A percentile compares a stretch with the other conserved stretches of the same genome.
Conservation (phyloP, 2,797 vertebrate genomes). For the Chrysocyon brachyurus region DNA sequence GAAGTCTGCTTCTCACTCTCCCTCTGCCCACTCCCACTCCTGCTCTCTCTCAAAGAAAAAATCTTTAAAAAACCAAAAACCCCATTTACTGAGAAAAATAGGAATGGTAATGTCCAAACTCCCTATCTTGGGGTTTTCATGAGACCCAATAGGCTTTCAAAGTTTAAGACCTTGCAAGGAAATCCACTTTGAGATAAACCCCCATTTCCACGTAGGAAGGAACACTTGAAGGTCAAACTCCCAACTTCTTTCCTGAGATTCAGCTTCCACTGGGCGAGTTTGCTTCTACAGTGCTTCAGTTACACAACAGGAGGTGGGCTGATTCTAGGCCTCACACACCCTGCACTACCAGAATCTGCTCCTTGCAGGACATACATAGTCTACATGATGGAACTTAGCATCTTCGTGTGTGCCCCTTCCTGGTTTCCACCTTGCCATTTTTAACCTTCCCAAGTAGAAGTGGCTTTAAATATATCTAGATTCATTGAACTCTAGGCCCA, state of each 20-base stretch:
- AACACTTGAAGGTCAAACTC: neutral
- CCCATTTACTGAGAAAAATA: neutral
- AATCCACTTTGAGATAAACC: neutral
- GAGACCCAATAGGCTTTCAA: neutral
- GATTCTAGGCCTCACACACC: neutral
- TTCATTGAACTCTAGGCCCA: neutral
- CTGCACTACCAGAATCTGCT: neutral
- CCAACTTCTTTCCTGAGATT: neutral
- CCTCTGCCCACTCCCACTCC: neutral
- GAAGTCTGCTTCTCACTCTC: neutral
- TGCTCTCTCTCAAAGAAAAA: neutral
- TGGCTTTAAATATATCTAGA: neutral
- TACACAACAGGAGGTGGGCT: neutral
- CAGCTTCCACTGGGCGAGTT: neutral
- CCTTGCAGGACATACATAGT: fast-evolving
- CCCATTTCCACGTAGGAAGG: neutral
- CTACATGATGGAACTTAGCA: neutral
- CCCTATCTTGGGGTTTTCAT: neutral
- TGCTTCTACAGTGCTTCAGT: neutral
- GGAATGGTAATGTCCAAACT: neutral
- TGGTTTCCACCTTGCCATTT: neutral
- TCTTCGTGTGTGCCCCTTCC: neutral
- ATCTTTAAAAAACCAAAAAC: neutral
- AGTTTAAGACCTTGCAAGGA: neutral
- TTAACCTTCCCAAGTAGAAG: neutral